Evolutionary conservation across 2,113 vertebrate genomes (phyloP), one percentile per base, ranked within the genome.

Genomic region (Meriones unguiculatus): DNA sequence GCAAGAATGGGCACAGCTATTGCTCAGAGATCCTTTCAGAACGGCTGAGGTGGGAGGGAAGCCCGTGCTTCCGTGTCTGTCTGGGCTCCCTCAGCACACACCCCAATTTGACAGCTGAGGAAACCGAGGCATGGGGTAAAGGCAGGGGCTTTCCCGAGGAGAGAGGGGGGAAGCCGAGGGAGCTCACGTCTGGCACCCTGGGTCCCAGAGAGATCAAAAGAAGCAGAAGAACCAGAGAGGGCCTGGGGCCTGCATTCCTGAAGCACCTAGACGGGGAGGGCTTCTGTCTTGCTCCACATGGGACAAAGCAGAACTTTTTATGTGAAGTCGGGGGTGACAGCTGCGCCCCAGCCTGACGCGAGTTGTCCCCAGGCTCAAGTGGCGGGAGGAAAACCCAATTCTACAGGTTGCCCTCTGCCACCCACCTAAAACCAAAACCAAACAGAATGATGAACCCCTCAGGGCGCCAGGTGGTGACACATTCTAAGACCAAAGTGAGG

Each of bases 161-260:
- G 20, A 25, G 41, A 0, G 15, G 28, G 9, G 2, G 8, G 67
- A 52, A 57, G 25, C 0, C 1, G 35, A 72, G n/a, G n/a, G 14
- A 72, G 50, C 20, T 7, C 13, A 2, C 2, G 20, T 65, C 13
- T 77, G n/a, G 13, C 35, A 25, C 3, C 0, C 22, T 2, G 25
- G 59, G 22, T 54, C n/a, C 18, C 32, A 0, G n/a, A 25, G 57
- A 30, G 78, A 54, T 28, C n/a, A 46, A 2, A 50, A 50, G 46
- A 9, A 11, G 1, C 1, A 50, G 38, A 65, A 46, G 52, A 54
- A 13, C 41, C 17, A 7, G 14, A n/a, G 25, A 28, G 59, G 22
- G 38, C 50, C 11, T 12, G 59, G 2, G 9, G 87, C 20, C 13
- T 2, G 30, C n/a, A 5, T 9, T 22, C 75, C 77, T 4, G 2